These are phyloP conservation scores for Corydoras maculifer DNA, from an alignment of 2,113 vertebrate species.

Conservation along the genomic window DNA sequence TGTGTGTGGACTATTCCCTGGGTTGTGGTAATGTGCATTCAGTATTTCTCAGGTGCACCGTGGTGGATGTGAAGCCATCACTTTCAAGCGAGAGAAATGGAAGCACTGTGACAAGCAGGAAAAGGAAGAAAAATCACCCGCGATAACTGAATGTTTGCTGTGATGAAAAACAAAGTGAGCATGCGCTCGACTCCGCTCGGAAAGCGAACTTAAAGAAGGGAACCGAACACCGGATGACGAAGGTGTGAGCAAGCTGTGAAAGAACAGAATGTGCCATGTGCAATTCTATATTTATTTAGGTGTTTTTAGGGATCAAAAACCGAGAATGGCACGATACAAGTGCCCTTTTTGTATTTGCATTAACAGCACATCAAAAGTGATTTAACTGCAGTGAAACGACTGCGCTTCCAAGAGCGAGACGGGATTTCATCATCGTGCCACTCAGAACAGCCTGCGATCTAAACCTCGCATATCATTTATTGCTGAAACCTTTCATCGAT, in stretches of 20 bases:
- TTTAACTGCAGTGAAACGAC: too few species aligned
- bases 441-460: too few species aligned
- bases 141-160: conserved; percentile 10
- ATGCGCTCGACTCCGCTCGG: conserved; percentile 4
- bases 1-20: neutral
- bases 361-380: too few species aligned
- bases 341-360: too few species aligned
- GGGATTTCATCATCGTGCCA: too few species aligned
- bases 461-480: too few species aligned
- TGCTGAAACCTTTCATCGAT: too few species aligned
- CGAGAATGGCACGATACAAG: too few species aligned
- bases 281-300: conserved; percentile 1
- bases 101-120: neutral
- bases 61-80: neutral
- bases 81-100: conserved; percentile 3
- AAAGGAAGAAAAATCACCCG: conserved; percentile 27
- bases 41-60: conserved; percentile 8
- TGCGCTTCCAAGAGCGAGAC: too few species aligned
- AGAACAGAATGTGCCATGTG: conserved; percentile 1
- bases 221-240: neutral
- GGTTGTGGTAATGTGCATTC: neutral
- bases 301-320: neutral
- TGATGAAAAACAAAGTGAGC: conserved; percentile 17
- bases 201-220: conserved; percentile 12
- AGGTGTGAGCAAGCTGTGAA: neutral